phyloP scores from a whole-genome alignment of 2,113 vertebrate species.

The Heterotis niloticus region DNA sequence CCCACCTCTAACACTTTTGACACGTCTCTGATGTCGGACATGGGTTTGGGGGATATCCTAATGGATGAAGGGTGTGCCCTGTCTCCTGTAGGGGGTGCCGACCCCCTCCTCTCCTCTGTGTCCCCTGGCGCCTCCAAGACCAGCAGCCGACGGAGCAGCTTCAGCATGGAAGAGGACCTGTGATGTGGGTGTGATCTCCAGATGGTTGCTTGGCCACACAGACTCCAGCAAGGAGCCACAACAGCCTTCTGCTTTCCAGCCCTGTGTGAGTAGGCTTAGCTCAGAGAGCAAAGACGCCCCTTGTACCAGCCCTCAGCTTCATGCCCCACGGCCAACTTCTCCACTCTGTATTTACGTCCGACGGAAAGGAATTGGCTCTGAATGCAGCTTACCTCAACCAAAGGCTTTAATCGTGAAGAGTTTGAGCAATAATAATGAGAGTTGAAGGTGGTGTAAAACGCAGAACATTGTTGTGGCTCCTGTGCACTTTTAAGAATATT shows the following conservation, averaged over 20 bases:
- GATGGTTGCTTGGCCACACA: neutral
- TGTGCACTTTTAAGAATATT: neutral
- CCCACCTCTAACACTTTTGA: conserved; percentile 54
- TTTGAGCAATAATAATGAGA: neutral
- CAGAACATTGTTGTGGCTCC: neutral
- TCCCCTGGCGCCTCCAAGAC: conserved; percentile 75
- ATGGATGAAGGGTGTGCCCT: conserved; percentile 72
- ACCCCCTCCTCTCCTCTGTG: conserved; percentile 75
- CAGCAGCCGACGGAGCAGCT: conserved; percentile 79
- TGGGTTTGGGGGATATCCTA: conserved; percentile 68
- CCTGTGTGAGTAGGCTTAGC: neutral
- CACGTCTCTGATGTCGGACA: conserved; percentile 50
- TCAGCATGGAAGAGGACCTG: conserved; percentile 83
- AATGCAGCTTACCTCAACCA: neutral
- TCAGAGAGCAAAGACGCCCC: neutral
- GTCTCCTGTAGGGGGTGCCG: conserved; percentile 58
- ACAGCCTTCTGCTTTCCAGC: neutral
- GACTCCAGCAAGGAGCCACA: neutral
- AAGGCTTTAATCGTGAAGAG: neutral
- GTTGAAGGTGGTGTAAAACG: neutral
- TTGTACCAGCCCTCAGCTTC: neutral
- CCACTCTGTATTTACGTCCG: neutral
- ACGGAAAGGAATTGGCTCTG: neutral
- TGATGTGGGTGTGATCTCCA: conserved; percentile 38
- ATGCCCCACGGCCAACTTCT: neutral